Percentiles rank a stretch among this genome's conserved stretches.
phyloP scores from a whole-genome alignment of 2,113 vertebrate genomes.

The Calidris pygmaea region DNA sequence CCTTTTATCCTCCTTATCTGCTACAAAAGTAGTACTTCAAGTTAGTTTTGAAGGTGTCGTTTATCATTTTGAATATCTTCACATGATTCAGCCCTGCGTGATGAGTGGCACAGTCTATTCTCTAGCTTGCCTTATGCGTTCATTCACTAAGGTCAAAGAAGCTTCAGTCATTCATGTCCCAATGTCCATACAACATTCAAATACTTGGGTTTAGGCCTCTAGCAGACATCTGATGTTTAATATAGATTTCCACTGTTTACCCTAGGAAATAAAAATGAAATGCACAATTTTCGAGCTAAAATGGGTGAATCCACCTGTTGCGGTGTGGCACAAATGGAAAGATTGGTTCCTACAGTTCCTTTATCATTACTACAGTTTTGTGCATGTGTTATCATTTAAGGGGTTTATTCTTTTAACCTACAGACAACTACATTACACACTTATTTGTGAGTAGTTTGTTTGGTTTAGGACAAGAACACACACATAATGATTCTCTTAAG shows the following conservation, averaged over 20 bases:
- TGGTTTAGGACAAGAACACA: conserved; percentile 7
- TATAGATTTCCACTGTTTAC: neutral
- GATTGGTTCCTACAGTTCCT: neutral
- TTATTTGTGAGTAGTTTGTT: neutral
- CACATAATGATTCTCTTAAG: neutral
- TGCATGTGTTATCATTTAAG: neutral
- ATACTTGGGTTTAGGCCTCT: neutral
- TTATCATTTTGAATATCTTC: neutral
- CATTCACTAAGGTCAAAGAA: neutral
- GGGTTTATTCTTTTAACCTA: neutral
- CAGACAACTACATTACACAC: neutral
- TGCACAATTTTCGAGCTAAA: neutral
- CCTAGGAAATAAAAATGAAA: neutral
- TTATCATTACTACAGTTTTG: neutral
- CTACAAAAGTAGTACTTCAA: neutral
- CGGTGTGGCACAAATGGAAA: neutral
- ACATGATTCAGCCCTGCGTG: neutral
- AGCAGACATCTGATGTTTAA: neutral
- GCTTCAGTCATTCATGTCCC: neutral
- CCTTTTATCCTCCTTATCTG: neutral
- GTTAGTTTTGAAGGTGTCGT: neutral
- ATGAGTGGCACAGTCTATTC: neutral
- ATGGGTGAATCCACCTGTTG: neutral
- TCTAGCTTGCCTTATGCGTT: neutral
- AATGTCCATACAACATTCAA: neutral